Base-by-base conservation (phyloP, 2,113 vertebrate genomes). In the Zingel zingel region DNA sequence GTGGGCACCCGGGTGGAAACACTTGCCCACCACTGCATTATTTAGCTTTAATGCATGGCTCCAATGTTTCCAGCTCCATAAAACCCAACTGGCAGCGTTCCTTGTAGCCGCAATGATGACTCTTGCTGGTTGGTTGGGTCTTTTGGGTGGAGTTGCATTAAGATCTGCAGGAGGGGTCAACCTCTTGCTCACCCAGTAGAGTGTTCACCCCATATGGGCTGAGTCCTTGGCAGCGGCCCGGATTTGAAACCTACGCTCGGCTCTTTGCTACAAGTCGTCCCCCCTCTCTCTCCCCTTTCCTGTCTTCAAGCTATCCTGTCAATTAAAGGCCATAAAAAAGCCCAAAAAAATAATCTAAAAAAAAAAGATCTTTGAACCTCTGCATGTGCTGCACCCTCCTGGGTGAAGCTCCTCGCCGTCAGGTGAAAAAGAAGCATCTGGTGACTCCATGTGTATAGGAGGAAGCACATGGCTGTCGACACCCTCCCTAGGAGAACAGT, bases 381-480 rank as follows among this genome's bases (percentile, higher is more conserved):
- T 59, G 74, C 25, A 8, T 76, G 77, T 5, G 39, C 50, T 25
- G 48, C 63, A 51, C 25, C 54, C 73, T 75, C 57, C 78, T 13
- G 21, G 68, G 68, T 68, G 61, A 62, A 82, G 65, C 48, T 48
- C 62, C 59, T 79, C 5, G 1, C 76, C 86, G 83, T 86, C 79
- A 70, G 80, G 57, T 78, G 79, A 90, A 84, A 43, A 88, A 33
- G 76, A 85, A 86, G 64, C 89, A 93, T 83, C 81, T 77, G 85
- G 73, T 51, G 80, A 64, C 74, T 82, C 76, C 63, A 50, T 62
- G 71, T 61, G 85, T 45, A 79, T 39, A 2, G 39, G 58, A 66
- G 83, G 67, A 78, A 53, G 74, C 72, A 9, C 74, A 27, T 66
- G 59, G 47, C 64, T 48, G 65, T 47, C 76, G 25, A 30, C 75